phyloP scores from a whole-genome alignment of 2,888 invertebrate genomes.

The Zelleria hepariella region DNA sequence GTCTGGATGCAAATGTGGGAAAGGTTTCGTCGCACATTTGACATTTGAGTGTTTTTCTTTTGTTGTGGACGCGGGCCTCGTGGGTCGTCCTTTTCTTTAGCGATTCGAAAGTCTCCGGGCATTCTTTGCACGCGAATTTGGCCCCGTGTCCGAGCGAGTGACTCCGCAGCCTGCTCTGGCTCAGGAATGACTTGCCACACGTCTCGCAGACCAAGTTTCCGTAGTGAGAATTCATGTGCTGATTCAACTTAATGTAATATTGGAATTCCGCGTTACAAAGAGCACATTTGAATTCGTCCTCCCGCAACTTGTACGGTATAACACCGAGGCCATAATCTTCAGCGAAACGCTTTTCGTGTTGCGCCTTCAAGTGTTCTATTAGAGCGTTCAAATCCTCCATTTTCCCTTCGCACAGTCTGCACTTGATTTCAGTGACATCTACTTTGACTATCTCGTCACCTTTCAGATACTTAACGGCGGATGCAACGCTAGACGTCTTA shows the following conservation, averaged over 20 bases:
- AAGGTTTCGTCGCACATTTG: conserved; percentile 44
- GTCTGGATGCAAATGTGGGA: conserved; percentile 37
- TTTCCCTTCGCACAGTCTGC: conserved; percentile 30
- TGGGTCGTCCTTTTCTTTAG: conserved; percentile 38
- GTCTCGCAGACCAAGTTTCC: conserved; percentile 50
- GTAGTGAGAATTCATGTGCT: conserved; percentile 59
- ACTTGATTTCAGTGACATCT: conserved; percentile 35
- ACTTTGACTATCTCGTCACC: conserved; percentile 59
- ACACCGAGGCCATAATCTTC: conserved; percentile 41
- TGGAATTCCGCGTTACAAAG: conserved; percentile 41
- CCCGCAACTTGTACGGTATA: conserved; percentile 42
- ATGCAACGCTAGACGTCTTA: conserved; percentile 33
- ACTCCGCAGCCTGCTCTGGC: conserved; percentile 43
- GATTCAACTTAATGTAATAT: conserved; percentile 54
- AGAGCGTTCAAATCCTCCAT: conserved; percentile 26
- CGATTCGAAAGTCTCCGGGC: conserved; percentile 40
- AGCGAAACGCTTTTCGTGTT: conserved; percentile 30
- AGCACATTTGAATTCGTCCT: conserved; percentile 37
- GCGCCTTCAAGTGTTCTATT: conserved; percentile 34
- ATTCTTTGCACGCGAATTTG: conserved; percentile 37
- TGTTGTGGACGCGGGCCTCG: conserved; percentile 36
- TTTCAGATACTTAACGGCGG: conserved; percentile 45
- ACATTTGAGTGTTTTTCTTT: conserved; percentile 37
- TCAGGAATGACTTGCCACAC: conserved; percentile 55
- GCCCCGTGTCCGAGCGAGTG: conserved; percentile 42